These are phyloP conservation scores for Melitaea cinxia DNA, from an alignment of 1,140 invertebrate genomes.

Conservation along the genomic window DNA sequence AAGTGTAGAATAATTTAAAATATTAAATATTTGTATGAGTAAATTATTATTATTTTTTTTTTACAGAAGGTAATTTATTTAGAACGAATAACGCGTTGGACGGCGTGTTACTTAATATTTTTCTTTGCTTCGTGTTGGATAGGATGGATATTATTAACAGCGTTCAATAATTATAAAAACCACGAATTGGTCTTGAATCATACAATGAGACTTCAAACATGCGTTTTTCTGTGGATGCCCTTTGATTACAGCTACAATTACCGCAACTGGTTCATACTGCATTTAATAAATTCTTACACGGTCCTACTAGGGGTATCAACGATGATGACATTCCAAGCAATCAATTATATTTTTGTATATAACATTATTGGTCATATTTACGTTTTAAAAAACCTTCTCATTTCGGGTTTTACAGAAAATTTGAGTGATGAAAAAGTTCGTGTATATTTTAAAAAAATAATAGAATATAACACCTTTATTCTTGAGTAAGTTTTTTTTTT, in stretches of 20 bases:
- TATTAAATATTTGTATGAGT: too few species aligned
- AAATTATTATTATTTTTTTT: too few species aligned
- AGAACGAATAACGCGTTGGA: constrained; percentile 42
- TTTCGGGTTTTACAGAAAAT: constrained; percentile 31
- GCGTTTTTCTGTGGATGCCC: constrained; percentile 52
- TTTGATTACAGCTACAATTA: constrained; percentile 53
- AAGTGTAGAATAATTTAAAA: too few species aligned
- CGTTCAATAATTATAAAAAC: constrained; percentile 45
- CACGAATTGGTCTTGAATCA: constrained; percentile 46
- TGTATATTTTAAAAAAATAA: constrained; percentile 35
- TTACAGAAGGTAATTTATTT: constrained; percentile 15
- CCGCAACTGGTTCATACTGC: constrained; percentile 41
- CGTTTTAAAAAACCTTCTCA: constrained; percentile 46
- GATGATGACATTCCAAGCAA: constrained; percentile 44
- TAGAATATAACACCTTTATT: constrained; percentile 55
- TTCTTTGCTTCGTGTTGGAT: constrained; percentile 41
- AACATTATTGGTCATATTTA: constrained; percentile 55
- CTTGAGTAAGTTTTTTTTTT: constrained; percentile 38
- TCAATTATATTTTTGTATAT: constrained; percentile 48
- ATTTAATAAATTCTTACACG: constrained; percentile 38
- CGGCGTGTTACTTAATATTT: constrained; percentile 39
- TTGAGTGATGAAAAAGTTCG: constrained; percentile 39
- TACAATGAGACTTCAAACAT: constrained; percentile 43
- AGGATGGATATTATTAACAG: constrained; percentile 43
- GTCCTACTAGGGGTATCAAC: constrained; percentile 29